phyloP scores from a whole-genome alignment of 2,888 invertebrate genomes.

The Euproctis similis region DNA sequence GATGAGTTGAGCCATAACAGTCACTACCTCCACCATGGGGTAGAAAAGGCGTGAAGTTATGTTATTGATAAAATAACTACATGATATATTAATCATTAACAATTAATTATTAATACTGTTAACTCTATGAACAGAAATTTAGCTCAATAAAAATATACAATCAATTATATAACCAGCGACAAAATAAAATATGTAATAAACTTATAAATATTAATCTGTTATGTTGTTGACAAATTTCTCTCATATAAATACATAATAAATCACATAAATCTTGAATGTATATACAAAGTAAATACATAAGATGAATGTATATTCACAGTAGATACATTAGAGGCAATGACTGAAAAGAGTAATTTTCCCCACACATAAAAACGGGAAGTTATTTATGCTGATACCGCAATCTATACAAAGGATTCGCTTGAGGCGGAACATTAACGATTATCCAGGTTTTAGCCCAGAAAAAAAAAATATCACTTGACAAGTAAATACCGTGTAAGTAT shows the following conservation, averaged over 20 bases:
- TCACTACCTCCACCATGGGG: too few relatives aligned
- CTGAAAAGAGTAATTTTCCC: slow-evolving; percentile 64
- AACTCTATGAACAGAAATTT: too few relatives aligned
- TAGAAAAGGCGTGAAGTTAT: too few relatives aligned
- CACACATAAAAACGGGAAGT: slow-evolving; percentile 72
- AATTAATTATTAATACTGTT: too few relatives aligned
- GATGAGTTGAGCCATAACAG: too few relatives aligned
- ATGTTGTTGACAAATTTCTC: slow-evolving; percentile 20
- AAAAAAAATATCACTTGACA: slow-evolving; percentile 70
- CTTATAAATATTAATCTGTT: too few relatives aligned
- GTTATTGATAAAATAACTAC: too few relatives aligned
- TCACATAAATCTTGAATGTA: too few relatives aligned
- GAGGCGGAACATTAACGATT: slow-evolving; percentile 68
- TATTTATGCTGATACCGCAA: slow-evolving; percentile 73
- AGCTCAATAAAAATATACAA: too few relatives aligned
- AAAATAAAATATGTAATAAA: too few relatives aligned
- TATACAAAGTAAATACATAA: slow-evolving; percentile 34
- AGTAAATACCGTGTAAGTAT: slow-evolving; percentile 54
- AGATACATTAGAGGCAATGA: slow-evolving; percentile 62
- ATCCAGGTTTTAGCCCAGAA: slow-evolving; percentile 57
- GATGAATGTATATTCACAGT: slow-evolving; percentile 53
- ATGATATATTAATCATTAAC: too few relatives aligned
- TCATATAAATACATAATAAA: slow-evolving; percentile 28
- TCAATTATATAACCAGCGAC: too few relatives aligned
- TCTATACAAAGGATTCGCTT: slow-evolving; percentile 68